These are phyloP conservation scores for Iguana delicatissima DNA, from an alignment of 2,797 vertebrate species.

Conservation along the genomic window DNA sequence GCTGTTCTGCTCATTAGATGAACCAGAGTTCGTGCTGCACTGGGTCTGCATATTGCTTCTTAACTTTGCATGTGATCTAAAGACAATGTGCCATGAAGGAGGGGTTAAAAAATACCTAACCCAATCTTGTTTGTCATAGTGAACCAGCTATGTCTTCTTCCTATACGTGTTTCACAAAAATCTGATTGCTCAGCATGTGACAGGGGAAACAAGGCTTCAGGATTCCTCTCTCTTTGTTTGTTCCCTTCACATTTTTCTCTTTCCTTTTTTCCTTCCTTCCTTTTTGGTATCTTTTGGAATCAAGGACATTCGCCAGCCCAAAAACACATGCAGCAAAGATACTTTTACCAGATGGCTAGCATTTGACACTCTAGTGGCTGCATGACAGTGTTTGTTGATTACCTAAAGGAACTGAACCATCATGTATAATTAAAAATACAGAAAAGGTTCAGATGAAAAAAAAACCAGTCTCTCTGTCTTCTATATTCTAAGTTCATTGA, in stretches of 20 bases:
- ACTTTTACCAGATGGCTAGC: constrained; percentile 12
- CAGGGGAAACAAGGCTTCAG: constrained; percentile 48
- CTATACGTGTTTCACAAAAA: constrained; percentile 57
- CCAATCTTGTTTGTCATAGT: constrained; percentile 53
- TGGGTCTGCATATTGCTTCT: constrained; percentile 46
- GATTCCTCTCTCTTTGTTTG: constrained; percentile 7
- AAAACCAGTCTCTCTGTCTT: not conserved
- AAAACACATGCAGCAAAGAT: not conserved
- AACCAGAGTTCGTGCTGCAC: constrained; percentile 52
- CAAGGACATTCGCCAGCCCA: not conserved
- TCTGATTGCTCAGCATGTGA: constrained; percentile 66
- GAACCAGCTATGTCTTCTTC: constrained; percentile 63
- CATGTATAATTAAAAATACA: constrained; percentile 42
- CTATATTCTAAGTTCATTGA: constrained; percentile 3
- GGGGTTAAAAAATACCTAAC: constrained; percentile 35
- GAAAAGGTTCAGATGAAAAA: constrained; percentile 37
- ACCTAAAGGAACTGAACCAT: constrained; percentile 38
- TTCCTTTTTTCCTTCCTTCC: not conserved
- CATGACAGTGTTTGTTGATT: constrained; percentile 48
- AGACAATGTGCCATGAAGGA: constrained; percentile 50
- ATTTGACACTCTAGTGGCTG: constrained; percentile 35
- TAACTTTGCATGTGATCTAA: constrained; percentile 58
- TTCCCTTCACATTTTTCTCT: no score
- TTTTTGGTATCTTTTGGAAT: constrained; percentile 45
- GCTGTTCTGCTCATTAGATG: constrained; percentile 72